phyloP scores from a whole-genome alignment of 2,888 invertebrate species.

The Ormyrus rosae region DNA sequence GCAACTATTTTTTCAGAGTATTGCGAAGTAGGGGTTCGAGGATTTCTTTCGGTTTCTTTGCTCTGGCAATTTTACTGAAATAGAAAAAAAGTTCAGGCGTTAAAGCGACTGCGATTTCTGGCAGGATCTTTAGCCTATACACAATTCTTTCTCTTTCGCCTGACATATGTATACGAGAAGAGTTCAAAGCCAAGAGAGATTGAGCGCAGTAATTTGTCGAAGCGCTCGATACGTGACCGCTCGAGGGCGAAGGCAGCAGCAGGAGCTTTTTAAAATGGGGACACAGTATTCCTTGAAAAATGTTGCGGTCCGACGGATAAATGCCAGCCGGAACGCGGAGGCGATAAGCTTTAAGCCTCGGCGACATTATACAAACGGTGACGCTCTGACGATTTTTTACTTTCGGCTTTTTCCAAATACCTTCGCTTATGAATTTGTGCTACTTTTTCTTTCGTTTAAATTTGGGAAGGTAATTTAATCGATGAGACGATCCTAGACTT shows the following conservation, averaged over 20 bases:
- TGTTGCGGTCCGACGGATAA: constrained; percentile 7
- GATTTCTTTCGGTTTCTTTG: too few relatives aligned
- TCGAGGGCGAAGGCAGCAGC: neutral
- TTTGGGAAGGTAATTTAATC: too few relatives aligned
- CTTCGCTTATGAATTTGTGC: too few relatives aligned
- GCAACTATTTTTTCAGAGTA: too few relatives aligned
- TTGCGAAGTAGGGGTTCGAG: too few relatives aligned
- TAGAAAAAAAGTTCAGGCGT: constrained; percentile 21
- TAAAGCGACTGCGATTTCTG: neutral
- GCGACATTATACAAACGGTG: neutral
- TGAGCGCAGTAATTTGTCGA: constrained; percentile 54
- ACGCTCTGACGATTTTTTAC: neutral
- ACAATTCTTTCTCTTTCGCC: too few relatives aligned
- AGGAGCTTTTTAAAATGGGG: constrained; percentile 15
- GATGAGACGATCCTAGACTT: too few relatives aligned
- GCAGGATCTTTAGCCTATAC: neutral
- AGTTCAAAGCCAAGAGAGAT: constrained; percentile 21
- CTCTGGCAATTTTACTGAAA: neutral
- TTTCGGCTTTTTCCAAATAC: neutral
- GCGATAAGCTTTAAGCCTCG: constrained; percentile 35
- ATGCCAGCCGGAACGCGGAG: constrained; percentile 13
- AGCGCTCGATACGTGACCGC: constrained; percentile 52
- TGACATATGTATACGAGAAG: neutral
- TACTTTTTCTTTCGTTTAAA: too few relatives aligned
- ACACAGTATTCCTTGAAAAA: constrained; percentile 39